Conservation (phyloP, 2,113 vertebrate species). For the Oreotrochilus melanogaster region DNA sequence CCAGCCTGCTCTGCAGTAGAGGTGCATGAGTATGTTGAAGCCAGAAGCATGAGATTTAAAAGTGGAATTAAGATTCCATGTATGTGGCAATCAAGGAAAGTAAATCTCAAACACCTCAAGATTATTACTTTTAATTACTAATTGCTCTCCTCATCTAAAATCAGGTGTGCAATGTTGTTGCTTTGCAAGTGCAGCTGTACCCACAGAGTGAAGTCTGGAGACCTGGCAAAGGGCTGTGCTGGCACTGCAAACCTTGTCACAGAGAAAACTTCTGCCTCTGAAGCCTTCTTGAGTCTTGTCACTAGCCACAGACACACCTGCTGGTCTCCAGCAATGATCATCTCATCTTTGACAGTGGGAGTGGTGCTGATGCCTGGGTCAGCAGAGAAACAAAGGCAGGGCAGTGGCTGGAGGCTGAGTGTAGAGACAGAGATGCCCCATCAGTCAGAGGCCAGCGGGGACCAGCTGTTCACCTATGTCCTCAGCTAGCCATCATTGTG, state of each 20-base stretch:
- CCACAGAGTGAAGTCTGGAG: background rate
- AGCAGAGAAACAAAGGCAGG: background rate
- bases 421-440: background rate
- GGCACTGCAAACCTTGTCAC: background rate
- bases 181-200: conserved; percentile 18
- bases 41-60: conserved; percentile 2
- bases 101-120: conserved; percentile 42
- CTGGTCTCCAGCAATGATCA: background rate
- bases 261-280: background rate
- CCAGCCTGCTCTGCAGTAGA: background rate
- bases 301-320: background rate
- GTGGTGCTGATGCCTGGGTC: background rate
- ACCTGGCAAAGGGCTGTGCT: background rate
- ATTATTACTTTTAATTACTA: conserved; percentile 72
- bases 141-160: conserved; percentile 60
- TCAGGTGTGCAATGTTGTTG: background rate
- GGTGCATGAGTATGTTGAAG: conserved; percentile 2
- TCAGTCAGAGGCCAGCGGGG: background rate
- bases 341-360: background rate
- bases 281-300: background rate
- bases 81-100: conserved; percentile 66
- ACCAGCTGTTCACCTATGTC: background rate
- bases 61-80: conserved; percentile 48
- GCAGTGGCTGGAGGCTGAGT: background rate
- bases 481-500: background rate